phyloP scores from a whole-genome alignment of 2,888 invertebrate genomes.

The Doris montereyensis region DNA sequence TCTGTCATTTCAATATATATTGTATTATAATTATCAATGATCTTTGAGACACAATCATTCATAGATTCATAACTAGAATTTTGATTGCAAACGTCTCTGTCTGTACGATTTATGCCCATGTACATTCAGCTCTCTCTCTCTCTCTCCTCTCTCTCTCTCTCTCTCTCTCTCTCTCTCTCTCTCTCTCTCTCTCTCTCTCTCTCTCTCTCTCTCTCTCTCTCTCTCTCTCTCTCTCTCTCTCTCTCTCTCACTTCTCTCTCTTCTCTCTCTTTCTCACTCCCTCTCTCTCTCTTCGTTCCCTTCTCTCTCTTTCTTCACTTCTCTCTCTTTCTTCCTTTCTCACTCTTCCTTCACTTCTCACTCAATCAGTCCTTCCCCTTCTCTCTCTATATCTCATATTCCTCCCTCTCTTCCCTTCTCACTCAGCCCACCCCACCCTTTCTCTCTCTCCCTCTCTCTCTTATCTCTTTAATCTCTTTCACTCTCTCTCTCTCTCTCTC shows the following conservation, averaged over 20 bases:
- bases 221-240: neutral
- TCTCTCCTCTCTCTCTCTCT: neutral
- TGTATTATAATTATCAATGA: too few relatives aligned
- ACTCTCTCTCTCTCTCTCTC: too few relatives aligned
- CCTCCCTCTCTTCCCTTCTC: neutral
- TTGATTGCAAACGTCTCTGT: neutral
- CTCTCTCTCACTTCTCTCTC: neutral
- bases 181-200: too few relatives aligned
- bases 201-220: too few relatives aligned
- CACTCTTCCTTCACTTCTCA: neutral
- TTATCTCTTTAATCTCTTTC: too few relatives aligned
- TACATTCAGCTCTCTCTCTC: neutral
- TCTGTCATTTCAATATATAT: too few relatives aligned
- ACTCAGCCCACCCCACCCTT: too few relatives aligned
- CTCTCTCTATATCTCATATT: neutral
- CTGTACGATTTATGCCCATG: too few relatives aligned
- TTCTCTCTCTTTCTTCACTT: neutral
- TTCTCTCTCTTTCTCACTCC: neutral
- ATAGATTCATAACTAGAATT: too few relatives aligned
- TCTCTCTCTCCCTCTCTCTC: too few relatives aligned
- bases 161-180: constrained; percentile 16
- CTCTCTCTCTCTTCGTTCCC: too few relatives aligned
- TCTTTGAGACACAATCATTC: too few relatives aligned
- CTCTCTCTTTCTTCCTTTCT: neutral
- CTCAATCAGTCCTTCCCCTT: neutral